These are phyloP conservation scores for Enoplolaimus lenunculus DNA, from an alignment of 2,888 invertebrate species.

Conservation along the genomic window DNA sequence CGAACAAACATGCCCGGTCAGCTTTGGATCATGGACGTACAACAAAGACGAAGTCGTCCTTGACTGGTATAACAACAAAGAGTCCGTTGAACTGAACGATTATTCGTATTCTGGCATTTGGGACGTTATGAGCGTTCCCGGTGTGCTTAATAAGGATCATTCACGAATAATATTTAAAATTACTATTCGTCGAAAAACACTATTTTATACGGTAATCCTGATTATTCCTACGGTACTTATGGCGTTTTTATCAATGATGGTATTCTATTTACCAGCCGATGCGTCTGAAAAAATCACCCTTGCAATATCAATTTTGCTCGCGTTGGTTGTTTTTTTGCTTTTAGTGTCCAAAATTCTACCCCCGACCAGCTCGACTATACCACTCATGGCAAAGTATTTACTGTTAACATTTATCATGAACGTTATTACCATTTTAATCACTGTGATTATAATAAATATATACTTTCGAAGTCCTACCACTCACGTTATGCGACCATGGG, in stretches of 20 bases:
- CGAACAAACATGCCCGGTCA: slow-evolving; percentile 98
- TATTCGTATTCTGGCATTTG: slow-evolving; percentile 96
- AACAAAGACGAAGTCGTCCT: slow-evolving; percentile 58
- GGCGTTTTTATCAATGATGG: slow-evolving; percentile 92
- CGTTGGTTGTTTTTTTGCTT: slow-evolving; percentile 94
- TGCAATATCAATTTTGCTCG: slow-evolving; percentile 95
- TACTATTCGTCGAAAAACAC: slow-evolving; percentile 82
- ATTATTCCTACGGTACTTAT: slow-evolving; percentile 95
- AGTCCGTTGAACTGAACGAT: slow-evolving; percentile 84
- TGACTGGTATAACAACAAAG: slow-evolving; percentile 77
- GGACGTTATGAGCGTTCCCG: slow-evolving; percentile 72
- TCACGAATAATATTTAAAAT: slow-evolving; percentile 58
- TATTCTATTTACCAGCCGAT: slow-evolving; percentile 95
- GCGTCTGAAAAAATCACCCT: slow-evolving; percentile 76
- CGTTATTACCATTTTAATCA: slow-evolving; percentile 94
- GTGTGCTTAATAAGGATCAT: slow-evolving; percentile 62
- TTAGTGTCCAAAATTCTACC: slow-evolving; percentile 97
- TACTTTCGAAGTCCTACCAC: slow-evolving; percentile 95
- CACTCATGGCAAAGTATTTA: slow-evolving; percentile 66
- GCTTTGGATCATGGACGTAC: slow-evolving; percentile 93
- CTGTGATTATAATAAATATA: slow-evolving; percentile 99
- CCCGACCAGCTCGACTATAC: slow-evolving; percentile 90
- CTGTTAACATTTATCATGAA: slow-evolving; percentile 99
- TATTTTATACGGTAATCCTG: slow-evolving; percentile 97
- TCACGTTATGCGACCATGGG: slow-evolving; percentile 75